A percentile compares a stretch with the other conserved stretches of the same genome.
These are phyloP conservation scores for Zaprionus vittiger DNA, from an alignment of 1,140 invertebrate genomes.

Conservation along the genomic window DNA sequence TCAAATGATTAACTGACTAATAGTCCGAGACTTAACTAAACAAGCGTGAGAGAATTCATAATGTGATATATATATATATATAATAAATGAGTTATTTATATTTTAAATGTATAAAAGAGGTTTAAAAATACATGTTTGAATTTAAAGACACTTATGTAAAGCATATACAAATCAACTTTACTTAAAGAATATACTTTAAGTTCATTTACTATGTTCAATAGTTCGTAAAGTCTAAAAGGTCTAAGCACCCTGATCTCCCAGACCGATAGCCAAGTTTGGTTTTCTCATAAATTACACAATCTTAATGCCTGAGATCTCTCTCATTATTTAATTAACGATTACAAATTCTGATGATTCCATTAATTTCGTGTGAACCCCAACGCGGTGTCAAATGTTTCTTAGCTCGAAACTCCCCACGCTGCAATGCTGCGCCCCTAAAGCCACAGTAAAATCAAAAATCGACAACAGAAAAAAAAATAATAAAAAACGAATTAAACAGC, in stretches of 20 bases:
- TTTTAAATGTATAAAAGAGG: background rate
- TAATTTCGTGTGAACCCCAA: slow-evolving; percentile 19
- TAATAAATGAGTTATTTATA: background rate
- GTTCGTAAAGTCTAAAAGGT: background rate
- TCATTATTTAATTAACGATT: slow-evolving; percentile 9
- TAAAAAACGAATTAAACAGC: slow-evolving; percentile 29
- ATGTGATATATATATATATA: background rate
- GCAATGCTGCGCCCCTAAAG: slow-evolving; percentile 23
- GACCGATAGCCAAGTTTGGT: slow-evolving; percentile 1
- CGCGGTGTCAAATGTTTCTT: slow-evolving; percentile 23
- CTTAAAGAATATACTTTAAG: background rate
- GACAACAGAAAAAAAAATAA: slow-evolving; percentile 22
- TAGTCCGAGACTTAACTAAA: background rate
- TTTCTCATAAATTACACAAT: slow-evolving; percentile 6
- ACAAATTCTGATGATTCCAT: slow-evolving; percentile 17
- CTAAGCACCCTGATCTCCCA: background rate
- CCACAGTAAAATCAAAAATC: background rate
- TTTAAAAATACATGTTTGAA: no score
- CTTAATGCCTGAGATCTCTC: background rate
- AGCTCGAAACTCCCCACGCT: slow-evolving; percentile 17
- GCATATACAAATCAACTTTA: no score
- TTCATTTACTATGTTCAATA: background rate
- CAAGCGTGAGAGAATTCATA: background rate
- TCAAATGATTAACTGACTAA: background rate
- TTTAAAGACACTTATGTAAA: no score